A percentile compares a stretch with the other conserved stretches of the same genome.
Conservation (phyloP, 1,140 invertebrate genomes). For the Ips typographus region DNA sequence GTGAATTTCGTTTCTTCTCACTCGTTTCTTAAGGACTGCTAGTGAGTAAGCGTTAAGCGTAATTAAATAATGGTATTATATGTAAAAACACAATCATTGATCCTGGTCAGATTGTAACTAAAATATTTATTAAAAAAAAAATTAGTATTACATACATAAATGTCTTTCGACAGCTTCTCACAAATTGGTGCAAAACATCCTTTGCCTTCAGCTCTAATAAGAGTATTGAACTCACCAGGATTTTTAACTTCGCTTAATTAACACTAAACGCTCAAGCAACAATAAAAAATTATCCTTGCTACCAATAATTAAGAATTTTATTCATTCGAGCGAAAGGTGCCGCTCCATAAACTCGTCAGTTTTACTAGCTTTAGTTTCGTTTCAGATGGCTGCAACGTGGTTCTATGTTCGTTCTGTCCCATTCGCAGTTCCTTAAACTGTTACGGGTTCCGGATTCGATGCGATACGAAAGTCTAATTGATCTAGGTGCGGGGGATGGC, state of each 20-base stretch:
- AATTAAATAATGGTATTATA: no score
- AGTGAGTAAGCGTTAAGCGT: no score
- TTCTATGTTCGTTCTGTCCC: slow-evolving; percentile 91
- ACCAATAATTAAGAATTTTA: not conserved
- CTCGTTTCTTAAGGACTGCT: no score
- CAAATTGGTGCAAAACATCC: not conserved
- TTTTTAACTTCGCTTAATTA: slow-evolving; percentile 4
- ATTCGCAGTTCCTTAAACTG: slow-evolving; percentile 70
- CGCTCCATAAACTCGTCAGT: not conserved
- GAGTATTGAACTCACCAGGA: not conserved
- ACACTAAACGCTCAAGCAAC: slow-evolving; percentile 4
- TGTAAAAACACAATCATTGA: no score
- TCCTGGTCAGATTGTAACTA: no score
- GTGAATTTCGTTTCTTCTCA: no score
- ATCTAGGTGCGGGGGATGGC: slow-evolving; percentile 91
- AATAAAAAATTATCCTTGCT: slow-evolving; percentile 9
- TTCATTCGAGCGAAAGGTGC: not conserved
- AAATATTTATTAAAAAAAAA: no score
- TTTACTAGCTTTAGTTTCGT: slow-evolving; percentile 32
- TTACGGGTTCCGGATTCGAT: slow-evolving; percentile 44
- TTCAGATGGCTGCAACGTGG: slow-evolving; percentile 79
- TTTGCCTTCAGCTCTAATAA: not conserved
- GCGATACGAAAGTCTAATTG: slow-evolving; percentile 65
- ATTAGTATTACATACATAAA: no score
- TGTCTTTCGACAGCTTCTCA: no score